These are phyloP conservation scores for Ormyrus thymus DNA, from an alignment of 2,888 invertebrate genomes.

Conservation along the genomic window DNA sequence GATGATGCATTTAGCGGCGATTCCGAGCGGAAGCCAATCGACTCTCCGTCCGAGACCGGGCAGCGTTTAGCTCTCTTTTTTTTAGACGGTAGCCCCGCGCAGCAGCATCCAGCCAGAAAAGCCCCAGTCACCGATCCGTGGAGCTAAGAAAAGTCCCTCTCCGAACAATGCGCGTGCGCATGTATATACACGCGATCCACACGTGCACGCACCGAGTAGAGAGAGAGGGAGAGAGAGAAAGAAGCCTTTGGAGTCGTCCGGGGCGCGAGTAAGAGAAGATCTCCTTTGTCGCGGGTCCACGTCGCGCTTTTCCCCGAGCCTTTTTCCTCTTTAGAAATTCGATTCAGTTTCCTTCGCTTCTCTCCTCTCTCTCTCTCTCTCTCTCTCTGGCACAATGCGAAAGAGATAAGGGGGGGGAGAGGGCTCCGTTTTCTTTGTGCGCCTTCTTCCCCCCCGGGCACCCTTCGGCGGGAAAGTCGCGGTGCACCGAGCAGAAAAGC, in stretches of 20 bases:
- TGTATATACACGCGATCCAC: neutral
- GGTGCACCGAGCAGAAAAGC: neutral
- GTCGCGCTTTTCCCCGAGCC: slow-evolving; percentile 13
- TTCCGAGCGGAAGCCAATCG: no score
- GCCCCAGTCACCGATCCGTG: neutral
- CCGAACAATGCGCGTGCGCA: neutral
- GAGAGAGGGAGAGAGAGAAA: neutral
- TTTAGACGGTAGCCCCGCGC: no score
- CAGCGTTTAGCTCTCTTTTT: no score
- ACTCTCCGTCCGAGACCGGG: no score
- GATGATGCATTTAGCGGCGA: no score
- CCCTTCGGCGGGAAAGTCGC: slow-evolving; percentile 25
- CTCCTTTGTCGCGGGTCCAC: slow-evolving; percentile 42
- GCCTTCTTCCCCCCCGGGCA: neutral
- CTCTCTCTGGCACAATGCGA: no score
- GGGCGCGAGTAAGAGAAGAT: slow-evolving; percentile 31
- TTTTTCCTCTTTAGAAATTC: slow-evolving; percentile 2
- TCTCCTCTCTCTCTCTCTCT: no score
- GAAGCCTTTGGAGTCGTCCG: neutral
- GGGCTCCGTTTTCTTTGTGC: slow-evolving; percentile 2
- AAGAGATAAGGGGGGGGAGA: neutral
- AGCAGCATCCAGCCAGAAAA: neutral
- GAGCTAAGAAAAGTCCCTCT: neutral
- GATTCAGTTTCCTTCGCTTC: neutral
- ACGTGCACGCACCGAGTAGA: neutral